Percentiles rank a stretch among this genome's conserved stretches.
phyloP scores from a whole-genome alignment of 2,113 vertebrate species.

The Nyctereutes procyonoides region DNA sequence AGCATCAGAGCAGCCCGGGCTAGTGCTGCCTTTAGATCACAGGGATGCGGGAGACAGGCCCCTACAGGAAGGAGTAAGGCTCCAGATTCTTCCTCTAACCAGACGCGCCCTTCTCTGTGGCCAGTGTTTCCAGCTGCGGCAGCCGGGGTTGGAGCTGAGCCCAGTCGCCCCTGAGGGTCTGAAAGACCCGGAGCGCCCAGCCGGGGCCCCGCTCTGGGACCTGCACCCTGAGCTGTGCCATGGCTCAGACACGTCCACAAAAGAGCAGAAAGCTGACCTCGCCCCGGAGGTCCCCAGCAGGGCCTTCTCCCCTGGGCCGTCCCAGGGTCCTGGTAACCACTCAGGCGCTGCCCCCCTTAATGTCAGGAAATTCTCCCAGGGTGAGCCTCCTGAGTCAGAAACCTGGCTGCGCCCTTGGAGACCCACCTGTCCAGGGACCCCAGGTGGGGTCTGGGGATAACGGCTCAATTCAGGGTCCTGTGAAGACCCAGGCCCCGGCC shows the following conservation, averaged over 20 bases:
- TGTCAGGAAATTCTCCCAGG: not conserved
- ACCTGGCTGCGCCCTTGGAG: not conserved
- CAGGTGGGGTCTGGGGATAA: too few species aligned
- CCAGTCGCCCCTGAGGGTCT: not conserved
- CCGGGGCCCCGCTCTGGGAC: accelerated
- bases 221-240: not conserved
- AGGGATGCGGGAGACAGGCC: accelerated
- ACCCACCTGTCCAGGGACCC: not conserved
- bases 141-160: accelerated
- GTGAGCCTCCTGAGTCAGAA: not conserved
- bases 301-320: too few species aligned
- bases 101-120: accelerated
- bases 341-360: accelerated
- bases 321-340: too few species aligned
- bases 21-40: accelerated
- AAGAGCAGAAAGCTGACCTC: not conserved
- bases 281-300: accelerated
- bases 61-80: not conserved
- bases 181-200: not conserved
- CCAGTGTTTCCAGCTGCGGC: not conserved
- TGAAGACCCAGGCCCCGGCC: not conserved
- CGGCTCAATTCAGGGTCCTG: accelerated
- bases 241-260: accelerated
- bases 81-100: not conserved
- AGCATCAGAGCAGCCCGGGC: not conserved